Conservation (phyloP, 2,113 vertebrate genomes). For the Cacatua alba region DNA sequence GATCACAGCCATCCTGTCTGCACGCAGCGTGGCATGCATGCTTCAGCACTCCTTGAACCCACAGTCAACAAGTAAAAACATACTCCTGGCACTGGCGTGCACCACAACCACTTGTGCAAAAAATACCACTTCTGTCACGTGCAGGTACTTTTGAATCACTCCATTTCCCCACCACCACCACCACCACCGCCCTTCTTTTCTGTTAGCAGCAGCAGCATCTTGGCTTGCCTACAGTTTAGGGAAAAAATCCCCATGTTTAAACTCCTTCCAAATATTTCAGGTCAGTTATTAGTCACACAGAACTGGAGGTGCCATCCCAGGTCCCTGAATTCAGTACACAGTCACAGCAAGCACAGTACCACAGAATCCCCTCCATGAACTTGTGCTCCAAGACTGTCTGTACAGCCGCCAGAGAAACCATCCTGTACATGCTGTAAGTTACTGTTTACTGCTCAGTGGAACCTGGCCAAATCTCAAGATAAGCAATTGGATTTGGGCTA, state of each 20-base stretch:
- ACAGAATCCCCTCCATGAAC: not conserved
- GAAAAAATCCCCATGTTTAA: not conserved
- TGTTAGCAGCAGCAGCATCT: not conserved
- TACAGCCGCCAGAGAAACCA: not conserved
- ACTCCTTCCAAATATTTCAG: not conserved
- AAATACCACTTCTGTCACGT: not conserved
- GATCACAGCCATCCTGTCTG: not conserved
- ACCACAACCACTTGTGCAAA: not conserved
- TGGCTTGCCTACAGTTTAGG: not conserved
- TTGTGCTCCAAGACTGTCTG: not conserved
- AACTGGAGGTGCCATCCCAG: not conserved
- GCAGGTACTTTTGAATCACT: not conserved
- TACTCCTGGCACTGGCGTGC: not conserved
- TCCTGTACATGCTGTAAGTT: not conserved
- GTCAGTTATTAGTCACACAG: not conserved
- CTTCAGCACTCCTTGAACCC: not conserved
- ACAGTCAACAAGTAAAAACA: not conserved
- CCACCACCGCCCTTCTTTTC: not conserved
- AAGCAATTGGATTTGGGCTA: not conserved
- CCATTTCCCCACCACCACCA: not conserved
- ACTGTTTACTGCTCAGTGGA: not conserved
- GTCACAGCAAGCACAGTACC: not conserved
- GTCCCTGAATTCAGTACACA: not conserved
- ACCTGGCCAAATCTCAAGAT: not conserved
- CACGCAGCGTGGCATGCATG: accelerated